Base-by-base conservation (phyloP, 30 jellyfish, hydroid and myxozoan genomes). In the Phacellophora camtschatica region DNA sequence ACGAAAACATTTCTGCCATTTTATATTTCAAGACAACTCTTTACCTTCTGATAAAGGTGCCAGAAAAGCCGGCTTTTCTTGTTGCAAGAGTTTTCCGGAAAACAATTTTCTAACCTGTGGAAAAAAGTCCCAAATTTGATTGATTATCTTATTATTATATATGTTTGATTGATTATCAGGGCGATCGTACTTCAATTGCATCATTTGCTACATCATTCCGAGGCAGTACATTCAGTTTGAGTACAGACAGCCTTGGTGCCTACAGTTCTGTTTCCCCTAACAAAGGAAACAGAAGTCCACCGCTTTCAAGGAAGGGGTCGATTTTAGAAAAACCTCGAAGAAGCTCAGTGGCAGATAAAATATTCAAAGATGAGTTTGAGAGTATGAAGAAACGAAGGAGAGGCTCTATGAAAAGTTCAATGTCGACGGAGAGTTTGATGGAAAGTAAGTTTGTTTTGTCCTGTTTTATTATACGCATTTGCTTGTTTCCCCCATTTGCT, bases 371-470 rank as follows among this genome's bases (percentile, higher is more conserved):
- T 5, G 92, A 89, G 55, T 69, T 81, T 35, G 97, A 80, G 58
- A 82, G 56, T 24, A 13, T 43, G 45, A 89, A 72, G 53, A 81
- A 82, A 41, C 71, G 70, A 27, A 79, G 81, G 42, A 80, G 41
- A 59, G 53, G 83, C 24, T 87, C 96, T 1, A 7, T 56, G 69
- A 77, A 77, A 58, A n/a, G n/a, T n/a, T 85, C 96, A 5, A 22
- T 74, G 37, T 77, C 96, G 24, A 36, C 85, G 41, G 90, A 84
- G 63, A 88, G 97, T 74, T 62, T 88, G 25, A 25, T 80, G n/a
- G 97, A 88, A 66, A 79, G 97, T 88, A 50, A 59, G 89, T 77
- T 23, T 30, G n/a, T n/a, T n/a, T n/a, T n/a, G n/a, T n/a, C n/a
- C n/a, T n/a, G n/a, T n/a, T n/a, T n/a, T n/a, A n/a, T n/a, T n/a